Evolutionary conservation across 2,888 invertebrate genomes (phyloP).

Genomic region (Amphipoea oculea): DNA sequence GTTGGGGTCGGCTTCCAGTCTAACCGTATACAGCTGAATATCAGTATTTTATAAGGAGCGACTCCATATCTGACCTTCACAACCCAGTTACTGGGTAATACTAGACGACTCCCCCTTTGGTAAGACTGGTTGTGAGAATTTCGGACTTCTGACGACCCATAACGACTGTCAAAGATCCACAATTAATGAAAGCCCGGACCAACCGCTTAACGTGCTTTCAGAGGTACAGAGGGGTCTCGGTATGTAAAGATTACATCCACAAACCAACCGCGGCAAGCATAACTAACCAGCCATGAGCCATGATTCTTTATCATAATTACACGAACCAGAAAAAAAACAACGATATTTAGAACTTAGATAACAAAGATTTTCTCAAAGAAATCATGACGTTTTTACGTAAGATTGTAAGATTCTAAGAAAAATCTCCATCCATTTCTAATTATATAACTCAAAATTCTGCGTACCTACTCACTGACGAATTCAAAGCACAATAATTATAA

Average conservation of each 20-base stretch:
- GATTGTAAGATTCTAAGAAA: neutral
- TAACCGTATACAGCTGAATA: too few relatives aligned
- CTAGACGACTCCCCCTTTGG: neutral
- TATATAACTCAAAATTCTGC: neutral
- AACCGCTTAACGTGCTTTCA: neutral
- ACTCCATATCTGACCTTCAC: too few relatives aligned
- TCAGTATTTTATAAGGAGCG: too few relatives aligned
- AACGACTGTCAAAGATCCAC: neutral
- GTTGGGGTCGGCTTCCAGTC: too few relatives aligned
- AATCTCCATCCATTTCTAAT: neutral
- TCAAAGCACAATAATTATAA: slow-evolving; percentile 13
- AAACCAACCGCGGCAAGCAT: too few relatives aligned
- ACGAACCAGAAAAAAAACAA: neutral
- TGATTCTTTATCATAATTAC: neutral
- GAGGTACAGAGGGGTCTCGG: too few relatives aligned
- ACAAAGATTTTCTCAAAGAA: neutral
- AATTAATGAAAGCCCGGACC: neutral
- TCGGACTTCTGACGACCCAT: neutral
- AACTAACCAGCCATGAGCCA: neutral
- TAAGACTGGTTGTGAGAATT: neutral
- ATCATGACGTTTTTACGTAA: neutral
- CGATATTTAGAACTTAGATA: too few relatives aligned
- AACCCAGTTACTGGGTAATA: neutral
- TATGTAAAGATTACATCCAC: too few relatives aligned
- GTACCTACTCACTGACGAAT: neutral